Base-by-base conservation (phyloP, 2,113 vertebrate genomes). In the Ceyx melanurus region DNA sequence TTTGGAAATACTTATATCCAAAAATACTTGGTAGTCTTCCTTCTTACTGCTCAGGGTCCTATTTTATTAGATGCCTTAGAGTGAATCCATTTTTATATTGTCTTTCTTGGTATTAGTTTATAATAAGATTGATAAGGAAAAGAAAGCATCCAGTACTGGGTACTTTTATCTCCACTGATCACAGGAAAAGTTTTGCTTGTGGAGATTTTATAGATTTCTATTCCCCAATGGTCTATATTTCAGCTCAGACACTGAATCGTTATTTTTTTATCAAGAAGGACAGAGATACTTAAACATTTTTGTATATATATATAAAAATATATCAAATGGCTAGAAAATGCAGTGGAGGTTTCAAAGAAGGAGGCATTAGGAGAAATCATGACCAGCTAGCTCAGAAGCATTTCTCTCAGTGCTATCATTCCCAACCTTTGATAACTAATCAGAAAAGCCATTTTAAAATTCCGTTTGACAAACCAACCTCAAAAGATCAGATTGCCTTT, bases 401-500 rank as follows among this genome's bases (percentile, higher is more conserved):
- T 85, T 91, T 87, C 58, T 62, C 71, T 73, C 45, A 76, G 25
- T 46, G 51, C 54, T 70, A 20, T 22, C 33, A 54, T 42, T 77
- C 87, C 37, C 86, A 89, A 88, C 54, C 75, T 94, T 82, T 93
- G 74, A 80, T 88, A 92, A 73, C 64, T 66, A 76, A 74, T 35
- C 78, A 70, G 60, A 70, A 95, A 66, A 83, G 15, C 9, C 82
- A 83, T 74, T 95, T 94, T 92, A 35, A 91, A 89, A 95, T 91
- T 92, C 72, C 56, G 25, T 94, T 94, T 94, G 90, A 95, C 84
- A 91, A 86, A 60, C 4, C 46, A 95, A 15, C 72, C 82, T 91
- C 64, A 95, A 88, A 95, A 94, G 88, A 88, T 8, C 56, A 71
- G 75, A 37, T 8, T 77, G 53, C 22, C 76, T 96, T 96, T 95